These are phyloP conservation scores for Chironomus striatipennis DNA, from an alignment of 1,140 invertebrate genomes.

Conservation along the genomic window DNA sequence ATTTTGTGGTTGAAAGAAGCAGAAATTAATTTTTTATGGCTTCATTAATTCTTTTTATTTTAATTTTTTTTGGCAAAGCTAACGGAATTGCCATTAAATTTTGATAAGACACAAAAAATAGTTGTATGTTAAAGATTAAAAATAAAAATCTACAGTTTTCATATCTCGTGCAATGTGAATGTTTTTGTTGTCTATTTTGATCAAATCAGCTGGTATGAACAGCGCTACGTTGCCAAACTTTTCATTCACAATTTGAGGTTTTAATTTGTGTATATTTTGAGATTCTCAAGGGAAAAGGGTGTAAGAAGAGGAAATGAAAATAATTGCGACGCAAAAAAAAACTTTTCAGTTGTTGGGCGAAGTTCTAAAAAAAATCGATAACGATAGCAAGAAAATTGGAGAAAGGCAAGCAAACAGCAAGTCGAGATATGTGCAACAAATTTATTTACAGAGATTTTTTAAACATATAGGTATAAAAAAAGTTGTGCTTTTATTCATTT, in stretches of 20 bases:
- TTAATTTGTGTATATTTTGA: not conserved
- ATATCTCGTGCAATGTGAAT: not conserved
- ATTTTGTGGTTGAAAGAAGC: too few relatives aligned
- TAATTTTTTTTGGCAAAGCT: too few relatives aligned
- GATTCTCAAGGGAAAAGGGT: not conserved
- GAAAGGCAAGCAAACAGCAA: not conserved
- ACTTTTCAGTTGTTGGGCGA: not conserved
- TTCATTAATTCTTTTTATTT: too few relatives aligned
- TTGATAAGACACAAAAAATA: too few relatives aligned
- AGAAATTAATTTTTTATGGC: too few relatives aligned
- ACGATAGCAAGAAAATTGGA: not conserved
- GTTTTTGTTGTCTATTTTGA: not conserved
- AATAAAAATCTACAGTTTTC: too few relatives aligned
- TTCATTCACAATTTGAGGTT: not conserved
- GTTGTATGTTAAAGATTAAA: too few relatives aligned
- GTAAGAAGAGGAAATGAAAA: slow-evolving; percentile 7
- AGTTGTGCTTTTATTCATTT: not conserved
- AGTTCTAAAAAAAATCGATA: slow-evolving; percentile 1
- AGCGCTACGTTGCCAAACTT: not conserved
- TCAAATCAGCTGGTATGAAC: not conserved
- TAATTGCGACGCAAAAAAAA: not conserved
- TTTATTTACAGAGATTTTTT: not conserved
- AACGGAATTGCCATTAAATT: too few relatives aligned
- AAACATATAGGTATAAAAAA: not conserved
- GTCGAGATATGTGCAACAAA: not conserved